Evolutionary conservation across 2,888 invertebrate species (phyloP), one percentile per base, ranked within the genome.

Genomic region (Cinara cedri): DNA sequence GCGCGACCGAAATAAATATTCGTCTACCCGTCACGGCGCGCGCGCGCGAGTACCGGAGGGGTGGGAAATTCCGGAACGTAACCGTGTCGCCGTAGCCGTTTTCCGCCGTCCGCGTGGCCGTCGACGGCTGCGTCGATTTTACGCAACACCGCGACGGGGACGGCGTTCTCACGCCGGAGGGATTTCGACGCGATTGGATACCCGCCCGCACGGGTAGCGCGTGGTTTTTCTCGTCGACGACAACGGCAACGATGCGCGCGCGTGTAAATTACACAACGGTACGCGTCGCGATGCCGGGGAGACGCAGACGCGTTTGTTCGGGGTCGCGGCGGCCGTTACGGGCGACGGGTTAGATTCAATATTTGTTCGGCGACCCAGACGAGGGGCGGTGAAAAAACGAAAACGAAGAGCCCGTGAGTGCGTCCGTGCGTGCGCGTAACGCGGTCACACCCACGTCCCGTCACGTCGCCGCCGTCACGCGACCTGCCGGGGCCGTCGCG

Each of bases 311-410:
- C 54, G 74, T 75, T 75, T 65, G 74, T 75, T 65, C 74, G 21
- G 63, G 13, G 34, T n/a, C 62, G 62, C 44, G 70, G 42, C 9
- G 65, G 54, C 51, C 54, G 70, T 72, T 62, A 72, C 74, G 62
- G 63, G 54, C 74, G 74, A 75, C 74, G 74, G 65, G 74, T 75
- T 75, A 75, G 65, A 65, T 63, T 63, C 74, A 65, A 75, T 75
- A 75, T 75, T 75, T 75, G 63, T 75, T 75, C 74, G 21, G 74
- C 42, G 74, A 62, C 34, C 72, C 60, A 44, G 42, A 71, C 44
- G 55, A 10, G 42, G 21, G 57, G 44, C 21, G 26, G 51, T 16
- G 9, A 42, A 42, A 51, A 57, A 42, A 34, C 44, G 49, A 63
- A 42, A 54, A 16, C 26, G 0, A 10, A 72, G n/a, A n/a, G n/a